Conservation (phyloP, 2,113 vertebrate species). For the Lepidothrix coronata region DNA sequence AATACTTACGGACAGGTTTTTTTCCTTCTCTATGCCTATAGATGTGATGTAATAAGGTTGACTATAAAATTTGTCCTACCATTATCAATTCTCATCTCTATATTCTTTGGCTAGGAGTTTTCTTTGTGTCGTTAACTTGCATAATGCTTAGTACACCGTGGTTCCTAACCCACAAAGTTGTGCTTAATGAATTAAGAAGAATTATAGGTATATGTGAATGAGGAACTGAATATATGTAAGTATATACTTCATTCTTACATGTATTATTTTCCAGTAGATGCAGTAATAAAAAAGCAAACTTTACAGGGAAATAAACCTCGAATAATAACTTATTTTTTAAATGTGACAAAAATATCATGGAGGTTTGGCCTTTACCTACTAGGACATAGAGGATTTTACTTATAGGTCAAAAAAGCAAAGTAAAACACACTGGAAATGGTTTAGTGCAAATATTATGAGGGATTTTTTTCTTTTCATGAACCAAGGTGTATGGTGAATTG, state of each 20-base stretch:
- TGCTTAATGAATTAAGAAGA: not conserved
- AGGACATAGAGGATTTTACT: not conserved
- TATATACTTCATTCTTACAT: not conserved
- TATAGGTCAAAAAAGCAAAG: not conserved
- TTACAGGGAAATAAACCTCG: not conserved
- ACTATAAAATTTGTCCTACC: not conserved
- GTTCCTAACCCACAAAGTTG: not conserved
- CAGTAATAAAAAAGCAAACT: not conserved
- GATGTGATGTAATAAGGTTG: not conserved
- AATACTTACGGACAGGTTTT: fast-evolving
- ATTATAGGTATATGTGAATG: not conserved
- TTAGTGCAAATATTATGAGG: not conserved
- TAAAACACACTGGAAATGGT: not conserved
- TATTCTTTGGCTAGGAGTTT: not conserved
- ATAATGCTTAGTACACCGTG: not conserved
- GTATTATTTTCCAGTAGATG: not conserved
- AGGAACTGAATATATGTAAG: not conserved
- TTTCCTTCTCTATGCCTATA: not conserved
- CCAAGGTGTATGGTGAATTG: not conserved
- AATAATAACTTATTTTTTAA: not conserved
- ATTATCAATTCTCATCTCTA: not conserved
- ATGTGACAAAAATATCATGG: not conserved
- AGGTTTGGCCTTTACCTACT: not conserved
- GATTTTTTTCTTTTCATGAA: not conserved
- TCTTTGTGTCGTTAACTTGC: not conserved